These are phyloP conservation scores for Notospermus geniculatus DNA, from an alignment of 1,140 invertebrate species.

Conservation along the genomic window DNA sequence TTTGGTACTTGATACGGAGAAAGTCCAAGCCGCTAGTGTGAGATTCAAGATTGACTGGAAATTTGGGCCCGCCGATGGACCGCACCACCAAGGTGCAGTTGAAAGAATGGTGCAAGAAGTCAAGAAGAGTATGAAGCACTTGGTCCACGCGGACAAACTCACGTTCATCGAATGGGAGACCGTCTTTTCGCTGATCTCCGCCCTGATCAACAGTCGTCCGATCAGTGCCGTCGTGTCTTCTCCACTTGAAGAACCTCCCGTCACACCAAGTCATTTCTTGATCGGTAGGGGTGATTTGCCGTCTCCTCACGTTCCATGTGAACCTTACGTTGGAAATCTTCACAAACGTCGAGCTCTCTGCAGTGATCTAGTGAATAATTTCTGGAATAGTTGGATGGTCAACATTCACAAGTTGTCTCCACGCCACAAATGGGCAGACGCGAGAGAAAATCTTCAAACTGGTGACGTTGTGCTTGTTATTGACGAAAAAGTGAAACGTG, in stretches of 20 bases:
- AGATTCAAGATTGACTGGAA: constrained; percentile 4
- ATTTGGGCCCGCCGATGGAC: background rate
- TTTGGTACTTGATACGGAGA: background rate
- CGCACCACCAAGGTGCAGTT: background rate
- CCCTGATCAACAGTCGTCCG: background rate
- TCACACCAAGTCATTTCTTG: constrained; percentile 2
- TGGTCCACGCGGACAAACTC: constrained; percentile 4
- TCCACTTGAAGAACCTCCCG: background rate
- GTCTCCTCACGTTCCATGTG: background rate
- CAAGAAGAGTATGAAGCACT: constrained; percentile 1
- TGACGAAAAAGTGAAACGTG: constrained; percentile 4
- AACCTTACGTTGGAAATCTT: constrained; percentile 3
- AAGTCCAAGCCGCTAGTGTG: background rate
- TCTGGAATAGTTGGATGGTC: constrained; percentile 3
- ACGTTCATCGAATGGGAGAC: constrained; percentile 10
- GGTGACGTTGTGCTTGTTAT: constrained; percentile 2
- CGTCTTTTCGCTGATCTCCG: background rate
- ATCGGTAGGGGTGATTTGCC: background rate
- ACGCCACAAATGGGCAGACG: background rate
- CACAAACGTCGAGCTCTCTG: constrained; percentile 1
- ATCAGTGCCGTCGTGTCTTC: constrained; percentile 1
- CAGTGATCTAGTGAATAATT: background rate
- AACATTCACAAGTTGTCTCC: constrained; percentile 9
- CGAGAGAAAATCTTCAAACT: background rate
- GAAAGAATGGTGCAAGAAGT: constrained; percentile 8